Conservation (phyloP, 1,140 invertebrate species). For the Cotesia vestalis region DNA sequence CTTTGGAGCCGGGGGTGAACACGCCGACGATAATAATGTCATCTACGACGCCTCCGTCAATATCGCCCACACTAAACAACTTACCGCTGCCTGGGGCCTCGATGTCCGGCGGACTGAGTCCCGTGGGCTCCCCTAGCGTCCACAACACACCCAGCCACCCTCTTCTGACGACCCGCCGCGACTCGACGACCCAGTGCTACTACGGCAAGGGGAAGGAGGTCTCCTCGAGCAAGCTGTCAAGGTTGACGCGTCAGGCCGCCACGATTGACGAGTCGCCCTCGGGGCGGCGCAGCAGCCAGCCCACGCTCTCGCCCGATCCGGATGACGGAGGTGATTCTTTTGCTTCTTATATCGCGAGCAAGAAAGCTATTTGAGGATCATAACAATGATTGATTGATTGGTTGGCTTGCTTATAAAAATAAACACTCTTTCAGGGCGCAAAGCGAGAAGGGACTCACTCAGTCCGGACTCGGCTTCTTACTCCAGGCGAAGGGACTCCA, state of each 20-base stretch:
- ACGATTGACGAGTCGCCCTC: conserved; percentile 86
- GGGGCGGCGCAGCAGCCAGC: conserved; percentile 77
- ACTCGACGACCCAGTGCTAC: conserved; percentile 79
- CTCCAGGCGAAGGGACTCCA: conserved; percentile 74
- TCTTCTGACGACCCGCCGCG: conserved; percentile 73
- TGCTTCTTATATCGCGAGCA: neutral
- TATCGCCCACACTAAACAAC: conserved; percentile 70
- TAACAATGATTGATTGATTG: neutral
- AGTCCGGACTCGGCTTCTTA: conserved; percentile 85
- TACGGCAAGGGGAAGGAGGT: conserved; percentile 68
- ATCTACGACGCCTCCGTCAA: conserved; percentile 80
- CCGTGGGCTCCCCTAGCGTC: conserved; percentile 64
- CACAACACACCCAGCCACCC: conserved; percentile 71
- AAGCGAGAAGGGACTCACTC: conserved; percentile 82
- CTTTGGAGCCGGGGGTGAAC: conserved; percentile 67
- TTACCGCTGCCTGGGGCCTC: conserved; percentile 60
- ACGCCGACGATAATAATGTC: conserved; percentile 84
- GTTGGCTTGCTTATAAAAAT: neutral
- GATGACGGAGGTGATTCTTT: conserved; percentile 65
- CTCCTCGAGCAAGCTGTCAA: conserved; percentile 72
- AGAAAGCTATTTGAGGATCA: neutral
- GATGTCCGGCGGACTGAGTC: conserved; percentile 59
- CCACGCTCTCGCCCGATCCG: conserved; percentile 79
- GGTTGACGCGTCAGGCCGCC: conserved; percentile 84
- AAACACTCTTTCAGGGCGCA: conserved; percentile 68